Conservation (phyloP, 2,797 vertebrate genomes). For the Hypotaenidia philippensis region DNA sequence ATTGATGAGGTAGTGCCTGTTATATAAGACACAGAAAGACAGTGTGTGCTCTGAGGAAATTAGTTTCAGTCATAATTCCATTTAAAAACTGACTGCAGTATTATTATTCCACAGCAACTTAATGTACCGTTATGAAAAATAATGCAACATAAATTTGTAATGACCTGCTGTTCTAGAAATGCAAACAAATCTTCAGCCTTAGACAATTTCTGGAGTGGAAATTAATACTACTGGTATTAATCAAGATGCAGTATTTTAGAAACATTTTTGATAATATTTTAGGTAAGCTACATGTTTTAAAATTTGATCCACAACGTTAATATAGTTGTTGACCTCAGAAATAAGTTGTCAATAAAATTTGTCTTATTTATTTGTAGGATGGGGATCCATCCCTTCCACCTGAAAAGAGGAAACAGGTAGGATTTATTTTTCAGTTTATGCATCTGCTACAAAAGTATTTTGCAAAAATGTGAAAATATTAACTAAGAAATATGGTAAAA, state of each 20-base stretch:
- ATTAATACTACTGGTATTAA: not conserved
- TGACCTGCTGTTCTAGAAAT: constrained; percentile 28
- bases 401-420: constrained; percentile 96
- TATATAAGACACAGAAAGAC: constrained; percentile 33
- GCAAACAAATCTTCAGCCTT: constrained; percentile 15
- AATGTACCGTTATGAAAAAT: constrained; percentile 51
- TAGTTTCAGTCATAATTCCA: constrained; percentile 43
- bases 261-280: not conserved
- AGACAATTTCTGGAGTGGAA: not conserved
- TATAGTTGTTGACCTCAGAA: not conserved
- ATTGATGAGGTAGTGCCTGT: constrained; percentile 7
- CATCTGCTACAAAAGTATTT: not conserved
- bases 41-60: constrained; percentile 5
- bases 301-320: not conserved
- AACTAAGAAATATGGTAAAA: not conserved
- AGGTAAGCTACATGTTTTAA: not conserved
- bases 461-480: not conserved
- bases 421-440: constrained; percentile 26
- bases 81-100: constrained; percentile 33
- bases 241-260: not conserved
- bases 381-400: constrained; percentile 93
- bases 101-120: constrained; percentile 37
- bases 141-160: constrained; percentile 42
- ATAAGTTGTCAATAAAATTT: not conserved
- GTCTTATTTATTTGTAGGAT: constrained; percentile 84